These are phyloP conservation scores for Heterohyrax brucei DNA, from an alignment of 2,797 vertebrate genomes.

Conservation along the genomic window DNA sequence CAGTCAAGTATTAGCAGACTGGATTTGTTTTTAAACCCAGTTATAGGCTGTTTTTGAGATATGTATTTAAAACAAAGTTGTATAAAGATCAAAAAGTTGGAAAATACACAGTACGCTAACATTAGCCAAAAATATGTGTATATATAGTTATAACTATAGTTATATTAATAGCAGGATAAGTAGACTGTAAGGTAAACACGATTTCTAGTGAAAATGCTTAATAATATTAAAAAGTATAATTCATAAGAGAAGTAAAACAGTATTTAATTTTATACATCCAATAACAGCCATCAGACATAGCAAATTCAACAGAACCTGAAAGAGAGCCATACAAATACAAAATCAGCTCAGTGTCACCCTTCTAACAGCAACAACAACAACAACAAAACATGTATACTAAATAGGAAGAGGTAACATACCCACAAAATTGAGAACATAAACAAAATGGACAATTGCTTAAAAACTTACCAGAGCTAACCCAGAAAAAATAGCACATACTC, in stretches of 20 bases:
- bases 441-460: background rate
- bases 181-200: background rate
- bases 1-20: slow-evolving; percentile 2
- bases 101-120: background rate
- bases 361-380: background rate
- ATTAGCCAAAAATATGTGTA: background rate
- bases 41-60: background rate
- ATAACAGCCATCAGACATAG: background rate
- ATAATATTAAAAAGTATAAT: background rate
- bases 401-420: background rate
- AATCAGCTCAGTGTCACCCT: background rate
- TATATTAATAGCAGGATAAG: background rate
- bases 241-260: background rate
- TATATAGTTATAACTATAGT: background rate
- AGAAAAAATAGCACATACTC: background rate
- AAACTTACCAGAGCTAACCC: background rate
- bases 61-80: background rate
- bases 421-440: background rate
- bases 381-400: background rate
- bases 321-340: background rate
- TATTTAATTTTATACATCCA: background rate
- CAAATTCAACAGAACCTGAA: background rate
- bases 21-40: background rate
- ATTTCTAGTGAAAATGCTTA: background rate
- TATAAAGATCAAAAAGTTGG: background rate